Base-by-base conservation (phyloP, 2,888 invertebrate genomes). In the Callinectes sapidus region DNA sequence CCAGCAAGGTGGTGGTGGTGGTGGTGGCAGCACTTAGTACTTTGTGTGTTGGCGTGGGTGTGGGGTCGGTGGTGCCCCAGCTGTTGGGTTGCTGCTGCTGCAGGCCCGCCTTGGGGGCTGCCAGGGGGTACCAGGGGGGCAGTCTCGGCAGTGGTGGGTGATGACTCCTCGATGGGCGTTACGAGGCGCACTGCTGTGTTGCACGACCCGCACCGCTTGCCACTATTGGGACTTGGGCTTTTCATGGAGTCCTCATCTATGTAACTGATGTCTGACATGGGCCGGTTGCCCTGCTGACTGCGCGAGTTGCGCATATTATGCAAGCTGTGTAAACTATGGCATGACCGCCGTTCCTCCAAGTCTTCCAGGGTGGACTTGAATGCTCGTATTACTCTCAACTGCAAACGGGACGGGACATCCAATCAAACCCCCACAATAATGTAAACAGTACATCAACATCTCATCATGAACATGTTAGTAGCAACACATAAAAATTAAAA, bases 321-420 rank as follows among this genome's bases (percentile, higher is more conserved):
- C 96, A 98, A 97, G 96, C 97, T 97, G 97, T 98, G 98, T 96
- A 98, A 97, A 97, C 98, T 98, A 97, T 99, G 99, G 96, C 99
- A 97, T 96, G 99, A 99, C 96, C 99, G 98, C 96, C 99, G 98
- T 97, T 99, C 99, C 97, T 98, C 99, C 97, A 99, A 97, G 97
- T 99, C 99, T 97, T 99, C 99, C 97, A 99, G 97, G 96, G 98
- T 99, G 96, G 99, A 99, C 97, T 98, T 99, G 98, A 99, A 99
- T 96, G 99, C 99, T 97, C 99, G 98, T 97, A 99, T 99, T 97
- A 99, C 99, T 97, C 99, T 98, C 97, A 99, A 98, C 99, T 99
- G 99, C 97, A 98, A 98, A 97, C 97, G 97, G 97, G 96, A 96
- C 90, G 93, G 91, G 93, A 93, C 90, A 94, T 91, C 94, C 91